Conservation (phyloP, 2,888 invertebrate species). For the Epinotia nisella region DNA sequence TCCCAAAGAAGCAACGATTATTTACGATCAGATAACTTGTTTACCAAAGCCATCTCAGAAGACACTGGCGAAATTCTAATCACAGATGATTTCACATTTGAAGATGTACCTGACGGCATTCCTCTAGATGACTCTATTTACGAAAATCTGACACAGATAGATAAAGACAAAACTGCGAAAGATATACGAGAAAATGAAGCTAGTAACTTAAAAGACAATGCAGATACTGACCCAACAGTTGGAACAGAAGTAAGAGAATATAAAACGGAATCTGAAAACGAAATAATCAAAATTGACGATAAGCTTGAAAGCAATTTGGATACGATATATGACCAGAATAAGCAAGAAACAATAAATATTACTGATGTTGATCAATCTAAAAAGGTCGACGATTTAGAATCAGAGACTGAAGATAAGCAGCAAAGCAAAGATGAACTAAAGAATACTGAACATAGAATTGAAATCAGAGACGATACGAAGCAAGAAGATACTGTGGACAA, state of each 20-base stretch:
- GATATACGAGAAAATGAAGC: neutral
- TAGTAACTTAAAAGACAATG: neutral
- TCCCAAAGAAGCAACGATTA: constrained; percentile 62
- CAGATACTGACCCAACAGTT: neutral
- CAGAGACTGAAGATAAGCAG: neutral
- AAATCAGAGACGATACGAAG: constrained; percentile 43
- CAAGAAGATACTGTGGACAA: constrained; percentile 56
- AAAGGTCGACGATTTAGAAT: neutral
- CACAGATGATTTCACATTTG: constrained; percentile 69
- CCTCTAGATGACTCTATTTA: constrained; percentile 75
- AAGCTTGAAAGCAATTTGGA: constrained; percentile 28
- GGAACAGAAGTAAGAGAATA: constrained; percentile 26
- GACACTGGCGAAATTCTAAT: constrained; percentile 69
- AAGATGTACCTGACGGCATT: constrained; percentile 75
- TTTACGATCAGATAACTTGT: constrained; percentile 67
- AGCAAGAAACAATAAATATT: neutral
- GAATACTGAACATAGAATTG: constrained; percentile 36
- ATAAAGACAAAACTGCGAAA: constrained; percentile 9
- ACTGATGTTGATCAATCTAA: neutral
- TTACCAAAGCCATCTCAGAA: constrained; percentile 65
- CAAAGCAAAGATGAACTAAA: constrained; percentile 23
- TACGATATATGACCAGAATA: neutral
- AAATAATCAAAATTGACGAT: constrained; percentile 38
- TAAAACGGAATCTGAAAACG: constrained; percentile 38
- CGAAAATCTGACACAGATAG: constrained; percentile 62